Evolutionary conservation across 2,797 vertebrate genomes (phyloP).

Genomic region (Pipistrellus kuhlii): DNA sequence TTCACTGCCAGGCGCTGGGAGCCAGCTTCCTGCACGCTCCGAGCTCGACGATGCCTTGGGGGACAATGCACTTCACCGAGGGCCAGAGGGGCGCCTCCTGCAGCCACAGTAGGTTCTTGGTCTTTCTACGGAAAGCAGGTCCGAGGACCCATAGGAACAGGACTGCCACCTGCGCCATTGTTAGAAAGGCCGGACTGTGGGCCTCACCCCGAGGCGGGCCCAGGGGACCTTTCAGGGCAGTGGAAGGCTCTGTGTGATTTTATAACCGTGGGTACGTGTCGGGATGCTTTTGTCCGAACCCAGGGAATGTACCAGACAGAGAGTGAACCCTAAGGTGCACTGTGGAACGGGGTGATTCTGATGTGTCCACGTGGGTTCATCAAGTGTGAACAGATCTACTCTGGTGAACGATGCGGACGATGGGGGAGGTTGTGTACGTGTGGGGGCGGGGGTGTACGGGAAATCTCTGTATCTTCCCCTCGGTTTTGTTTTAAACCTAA

Average conservation of each 20-base stretch:
- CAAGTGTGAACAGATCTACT: fast-evolving
- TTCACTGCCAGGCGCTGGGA: not conserved
- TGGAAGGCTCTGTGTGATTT: not conserved
- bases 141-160: not conserved
- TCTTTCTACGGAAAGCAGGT: not conserved
- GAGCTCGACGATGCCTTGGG: not conserved
- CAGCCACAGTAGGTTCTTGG: not conserved
- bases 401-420: not conserved
- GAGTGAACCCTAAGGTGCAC: not conserved
- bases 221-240: not conserved
- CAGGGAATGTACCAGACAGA: not conserved
- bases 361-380: fast-evolving
- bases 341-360: too few relatives aligned
- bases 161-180: not conserved
- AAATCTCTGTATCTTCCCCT: not conserved
- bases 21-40: not conserved
- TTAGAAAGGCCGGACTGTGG: not conserved
- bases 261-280: not conserved
- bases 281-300: not conserved
- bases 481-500: not conserved
- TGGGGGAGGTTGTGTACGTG: not conserved
- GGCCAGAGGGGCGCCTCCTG: not conserved
- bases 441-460: not conserved
- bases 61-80: not conserved
- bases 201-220: fast-evolving